phyloP scores from a whole-genome alignment of 2,113 vertebrate genomes.

The Panurus biarmicus region DNA sequence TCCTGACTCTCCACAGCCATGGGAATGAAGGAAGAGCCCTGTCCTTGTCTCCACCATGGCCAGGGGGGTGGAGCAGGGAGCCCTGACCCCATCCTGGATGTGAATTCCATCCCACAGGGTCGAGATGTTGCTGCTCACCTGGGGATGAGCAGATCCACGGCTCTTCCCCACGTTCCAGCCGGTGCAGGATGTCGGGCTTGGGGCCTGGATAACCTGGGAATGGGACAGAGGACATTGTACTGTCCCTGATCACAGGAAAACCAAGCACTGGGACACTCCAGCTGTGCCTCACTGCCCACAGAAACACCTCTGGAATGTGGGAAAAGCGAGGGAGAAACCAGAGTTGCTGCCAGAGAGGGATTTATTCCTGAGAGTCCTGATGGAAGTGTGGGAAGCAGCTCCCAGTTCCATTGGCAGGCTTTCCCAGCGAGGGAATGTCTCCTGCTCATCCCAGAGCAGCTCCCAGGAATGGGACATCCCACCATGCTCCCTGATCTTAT shows the following conservation, averaged over 20 bases:
- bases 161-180: constrained; percentile 3
- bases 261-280: neutral
- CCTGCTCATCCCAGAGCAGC: neutral
- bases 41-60: neutral
- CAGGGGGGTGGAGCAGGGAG: neutral
- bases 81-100: neutral
- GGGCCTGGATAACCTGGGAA: constrained; percentile 17
- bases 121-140: neutral
- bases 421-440: fast-evolving
- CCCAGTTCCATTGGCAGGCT: neutral
- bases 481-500: neutral
- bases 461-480: neutral
- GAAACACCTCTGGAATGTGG: neutral
- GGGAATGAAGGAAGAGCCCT: neutral
- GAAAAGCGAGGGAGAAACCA: fast-evolving
- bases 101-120: fast-evolving
- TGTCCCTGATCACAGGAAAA: fast-evolving
- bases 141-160: neutral
- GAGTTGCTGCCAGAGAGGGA: neutral
- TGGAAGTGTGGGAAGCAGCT: fast-evolving
- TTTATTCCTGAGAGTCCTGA: neutral
- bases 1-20: neutral
- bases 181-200: constrained; percentile 6
- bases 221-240: fast-evolving
- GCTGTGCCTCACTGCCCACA: neutral